A percentile compares a stretch with the other conserved stretches of the same genome.
phyloP scores from a whole-genome alignment of 2,797 vertebrate species.

The Pseudochaenichthys georgianus region DNA sequence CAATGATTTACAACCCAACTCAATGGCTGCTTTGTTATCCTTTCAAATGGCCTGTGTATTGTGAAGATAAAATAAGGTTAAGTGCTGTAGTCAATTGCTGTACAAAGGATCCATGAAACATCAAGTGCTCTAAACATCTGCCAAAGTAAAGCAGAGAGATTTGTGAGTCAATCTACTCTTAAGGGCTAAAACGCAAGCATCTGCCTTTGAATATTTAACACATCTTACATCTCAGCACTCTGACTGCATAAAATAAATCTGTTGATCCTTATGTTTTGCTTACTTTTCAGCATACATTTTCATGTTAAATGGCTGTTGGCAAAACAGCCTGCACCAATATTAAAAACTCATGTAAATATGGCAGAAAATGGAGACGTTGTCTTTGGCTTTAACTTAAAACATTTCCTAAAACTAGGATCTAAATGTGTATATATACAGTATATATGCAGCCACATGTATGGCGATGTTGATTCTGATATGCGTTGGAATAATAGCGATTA shows the following conservation, averaged over 20 bases:
- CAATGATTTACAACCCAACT: conserved; percentile 19
- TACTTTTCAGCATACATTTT: conserved; percentile 26
- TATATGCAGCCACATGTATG: neutral
- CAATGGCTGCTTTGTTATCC: conserved; percentile 29
- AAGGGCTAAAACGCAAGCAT: conserved; percentile 68
- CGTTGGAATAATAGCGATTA: neutral
- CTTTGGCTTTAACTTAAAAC: neutral
- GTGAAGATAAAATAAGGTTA: conserved; percentile 54
- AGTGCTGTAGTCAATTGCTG: conserved; percentile 41
- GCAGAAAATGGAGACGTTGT: neutral
- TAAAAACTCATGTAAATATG: neutral
- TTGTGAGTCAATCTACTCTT: conserved; percentile 72
- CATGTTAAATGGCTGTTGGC: conserved; percentile 26
- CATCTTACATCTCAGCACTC: conserved; percentile 48
- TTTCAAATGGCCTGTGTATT: conserved; percentile 49
- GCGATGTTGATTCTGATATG: neutral
- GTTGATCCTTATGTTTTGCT: conserved; percentile 30
- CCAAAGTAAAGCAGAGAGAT: conserved; percentile 60
- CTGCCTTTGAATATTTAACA: conserved; percentile 72
- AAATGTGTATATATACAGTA: neutral
- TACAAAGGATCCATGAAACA: conserved; percentile 58
- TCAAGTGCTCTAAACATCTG: conserved; percentile 70
- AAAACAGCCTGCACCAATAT: neutral
- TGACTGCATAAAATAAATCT: conserved; percentile 49
- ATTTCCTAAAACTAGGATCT: neutral